Percentiles rank a stretch among this genome's conserved stretches.
These are phyloP conservation scores for Morpho helenor DNA, from an alignment of 2,888 invertebrate genomes.

Conservation along the genomic window DNA sequence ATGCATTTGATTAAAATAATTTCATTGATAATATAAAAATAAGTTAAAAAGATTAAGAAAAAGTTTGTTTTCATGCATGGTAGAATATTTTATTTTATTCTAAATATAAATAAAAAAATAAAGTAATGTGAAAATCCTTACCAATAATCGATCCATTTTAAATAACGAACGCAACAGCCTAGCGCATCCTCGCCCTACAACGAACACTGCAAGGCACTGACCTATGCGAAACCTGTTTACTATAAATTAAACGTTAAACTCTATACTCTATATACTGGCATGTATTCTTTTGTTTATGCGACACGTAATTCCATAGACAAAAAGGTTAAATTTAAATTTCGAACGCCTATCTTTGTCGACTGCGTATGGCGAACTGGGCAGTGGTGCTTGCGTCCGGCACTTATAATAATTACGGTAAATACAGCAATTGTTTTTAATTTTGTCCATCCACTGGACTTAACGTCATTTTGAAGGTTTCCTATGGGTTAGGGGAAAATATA, in stretches of 20 bases:
- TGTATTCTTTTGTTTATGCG: slow-evolving; percentile 33
- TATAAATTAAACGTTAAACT: slow-evolving; percentile 25
- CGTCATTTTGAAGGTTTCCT: slow-evolving; percentile 48
- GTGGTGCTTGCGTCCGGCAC: slow-evolving; percentile 50
- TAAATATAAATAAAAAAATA: no score
- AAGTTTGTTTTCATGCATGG: no score
- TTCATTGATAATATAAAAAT: no score
- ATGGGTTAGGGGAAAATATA: slow-evolving; percentile 23
- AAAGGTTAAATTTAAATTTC: slow-evolving; percentile 16
- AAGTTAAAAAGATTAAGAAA: no score
- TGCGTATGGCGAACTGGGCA: slow-evolving; percentile 55
- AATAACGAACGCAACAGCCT: slow-evolving; percentile 30
- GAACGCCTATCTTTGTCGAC: slow-evolving; percentile 30
- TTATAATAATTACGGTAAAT: slow-evolving; percentile 63
- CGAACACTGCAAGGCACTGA: slow-evolving; percentile 40
- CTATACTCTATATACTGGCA: slow-evolving; percentile 25
- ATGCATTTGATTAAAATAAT: no score
- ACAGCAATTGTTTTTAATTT: slow-evolving; percentile 63
- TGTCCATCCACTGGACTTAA: slow-evolving; percentile 41
- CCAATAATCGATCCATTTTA: slow-evolving; percentile 46
- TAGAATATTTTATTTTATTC: no score
- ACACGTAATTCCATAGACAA: not conserved
- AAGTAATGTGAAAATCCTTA: slow-evolving; percentile 31
- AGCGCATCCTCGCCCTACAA: slow-evolving; percentile 43
- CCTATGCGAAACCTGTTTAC: slow-evolving; percentile 41